A percentile compares a stretch with the other conserved stretches of the same genome.
Evolutionary conservation across 2,888 invertebrate species (phyloP).

Genomic region (Thelaira solivaga): DNA sequence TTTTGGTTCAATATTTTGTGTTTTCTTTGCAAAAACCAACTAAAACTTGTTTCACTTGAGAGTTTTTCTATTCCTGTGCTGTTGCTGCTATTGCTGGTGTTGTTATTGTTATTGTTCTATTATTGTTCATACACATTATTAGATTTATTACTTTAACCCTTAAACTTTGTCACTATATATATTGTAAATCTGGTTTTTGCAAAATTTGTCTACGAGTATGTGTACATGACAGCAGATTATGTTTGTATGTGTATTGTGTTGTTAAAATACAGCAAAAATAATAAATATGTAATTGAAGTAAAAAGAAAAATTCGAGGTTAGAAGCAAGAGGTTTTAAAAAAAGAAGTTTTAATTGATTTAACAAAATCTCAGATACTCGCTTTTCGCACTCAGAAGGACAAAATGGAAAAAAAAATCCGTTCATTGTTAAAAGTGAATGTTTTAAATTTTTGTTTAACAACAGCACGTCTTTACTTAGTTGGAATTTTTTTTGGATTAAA

Average conservation of each 20-base stretch:
- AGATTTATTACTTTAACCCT: constrained; percentile 57
- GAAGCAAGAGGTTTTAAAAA: too few species aligned
- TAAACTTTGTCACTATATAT: constrained; percentile 51
- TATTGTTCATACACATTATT: constrained; percentile 18
- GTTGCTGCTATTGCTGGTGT: too few species aligned
- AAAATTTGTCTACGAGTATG: constrained; percentile 8
- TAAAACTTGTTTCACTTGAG: constrained; percentile 40
- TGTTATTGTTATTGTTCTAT: neutral
- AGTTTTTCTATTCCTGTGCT: too few species aligned
- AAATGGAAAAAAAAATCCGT: too few species aligned
- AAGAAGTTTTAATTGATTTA: too few species aligned
- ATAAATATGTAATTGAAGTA: neutral
- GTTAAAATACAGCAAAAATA: neutral
- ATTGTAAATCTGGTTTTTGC: constrained; percentile 5
- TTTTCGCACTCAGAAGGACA: too few species aligned
- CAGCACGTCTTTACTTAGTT: too few species aligned
- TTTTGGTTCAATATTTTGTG: neutral
- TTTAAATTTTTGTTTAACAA: too few species aligned
- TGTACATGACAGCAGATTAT: neutral
- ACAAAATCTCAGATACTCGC: too few species aligned
- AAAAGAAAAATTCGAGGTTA: neutral
- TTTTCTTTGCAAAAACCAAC: constrained; percentile 24
- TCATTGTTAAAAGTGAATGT: too few species aligned
- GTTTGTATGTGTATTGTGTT: neutral
- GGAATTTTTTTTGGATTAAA: too few species aligned